phyloP scores from a whole-genome alignment of 2,797 vertebrate genomes.

The Chelmon rostratus region DNA sequence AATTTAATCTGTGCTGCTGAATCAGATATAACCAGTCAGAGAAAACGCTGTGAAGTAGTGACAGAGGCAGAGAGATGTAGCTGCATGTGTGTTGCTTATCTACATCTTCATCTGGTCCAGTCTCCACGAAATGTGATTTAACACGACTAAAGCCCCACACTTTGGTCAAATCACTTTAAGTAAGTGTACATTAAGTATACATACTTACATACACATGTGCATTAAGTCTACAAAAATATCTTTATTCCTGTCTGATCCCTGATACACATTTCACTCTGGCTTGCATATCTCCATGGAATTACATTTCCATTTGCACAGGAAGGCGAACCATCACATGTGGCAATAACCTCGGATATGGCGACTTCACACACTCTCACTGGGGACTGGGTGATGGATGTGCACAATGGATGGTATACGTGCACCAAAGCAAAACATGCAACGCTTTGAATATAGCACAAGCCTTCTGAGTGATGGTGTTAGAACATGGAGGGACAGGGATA shows the following conservation, averaged over 20 bases:
- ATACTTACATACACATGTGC: too few species aligned
- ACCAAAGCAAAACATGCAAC: constrained; percentile 1
- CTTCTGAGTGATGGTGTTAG: not conserved
- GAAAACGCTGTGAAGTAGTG: not conserved
- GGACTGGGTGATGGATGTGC: constrained; percentile 7
- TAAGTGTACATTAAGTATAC: too few species aligned
- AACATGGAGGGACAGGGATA: not conserved
- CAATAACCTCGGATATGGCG: constrained; percentile 28
- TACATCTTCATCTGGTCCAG: not conserved
- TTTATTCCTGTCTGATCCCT: not conserved
- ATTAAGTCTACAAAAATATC: too few species aligned
- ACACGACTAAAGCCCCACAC: too few species aligned
- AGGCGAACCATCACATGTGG: constrained; percentile 34
- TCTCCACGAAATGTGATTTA: too few species aligned
- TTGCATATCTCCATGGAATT: constrained; percentile 29
- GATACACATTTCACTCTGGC: constrained; percentile 17
- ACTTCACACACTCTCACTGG: constrained; percentile 16
- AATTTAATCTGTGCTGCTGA: not conserved
- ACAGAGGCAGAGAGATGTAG: not conserved
- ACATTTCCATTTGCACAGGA: constrained; percentile 46
- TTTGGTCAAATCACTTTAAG: too few species aligned
- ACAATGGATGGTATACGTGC: not conserved
- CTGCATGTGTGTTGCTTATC: not conserved
- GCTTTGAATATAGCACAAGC: not conserved
- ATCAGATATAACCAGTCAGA: not conserved